Evolutionary conservation across 2,888 invertebrate species (phyloP).

Genomic region (Trichogramma evanescens): DNA sequence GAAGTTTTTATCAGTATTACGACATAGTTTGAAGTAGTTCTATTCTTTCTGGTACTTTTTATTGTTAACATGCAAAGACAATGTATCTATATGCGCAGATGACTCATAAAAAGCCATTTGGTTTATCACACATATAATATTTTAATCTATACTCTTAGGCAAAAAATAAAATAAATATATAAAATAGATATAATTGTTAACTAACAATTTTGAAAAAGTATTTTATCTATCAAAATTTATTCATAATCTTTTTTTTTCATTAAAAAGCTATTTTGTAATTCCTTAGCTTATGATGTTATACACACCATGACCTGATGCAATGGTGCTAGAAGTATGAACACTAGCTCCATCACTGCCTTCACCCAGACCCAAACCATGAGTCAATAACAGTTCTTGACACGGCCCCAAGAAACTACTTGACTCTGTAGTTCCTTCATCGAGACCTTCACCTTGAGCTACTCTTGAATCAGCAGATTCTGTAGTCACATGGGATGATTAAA

Average conservation of each 20-base stretch:
- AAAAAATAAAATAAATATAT: no score
- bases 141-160: no score
- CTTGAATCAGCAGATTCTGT: constrained; percentile 39
- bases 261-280: constrained; percentile 1
- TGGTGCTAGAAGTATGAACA: constrained; percentile 43
- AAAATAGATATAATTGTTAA: no score
- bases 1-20: no score
- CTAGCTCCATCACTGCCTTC: constrained; percentile 43
- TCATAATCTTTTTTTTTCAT: background rate
- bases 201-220: no score
- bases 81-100: no score
- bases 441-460: constrained; percentile 33
- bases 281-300: background rate
- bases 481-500: constrained; percentile 1
- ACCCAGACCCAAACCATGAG: constrained; percentile 20
- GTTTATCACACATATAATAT: no score
- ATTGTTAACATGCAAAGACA: no score
- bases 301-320: constrained; percentile 44
- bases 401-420: constrained; percentile 29
- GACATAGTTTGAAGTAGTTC: no score
- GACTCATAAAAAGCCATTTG: no score
- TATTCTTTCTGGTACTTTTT: no score
- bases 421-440: constrained; percentile 35
- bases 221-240: no score
- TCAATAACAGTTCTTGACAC: constrained; percentile 26